Evolutionary conservation across 2,113 vertebrate species (phyloP), one percentile per base, ranked within the genome.

Genomic region (Helogale parvula): DNA sequence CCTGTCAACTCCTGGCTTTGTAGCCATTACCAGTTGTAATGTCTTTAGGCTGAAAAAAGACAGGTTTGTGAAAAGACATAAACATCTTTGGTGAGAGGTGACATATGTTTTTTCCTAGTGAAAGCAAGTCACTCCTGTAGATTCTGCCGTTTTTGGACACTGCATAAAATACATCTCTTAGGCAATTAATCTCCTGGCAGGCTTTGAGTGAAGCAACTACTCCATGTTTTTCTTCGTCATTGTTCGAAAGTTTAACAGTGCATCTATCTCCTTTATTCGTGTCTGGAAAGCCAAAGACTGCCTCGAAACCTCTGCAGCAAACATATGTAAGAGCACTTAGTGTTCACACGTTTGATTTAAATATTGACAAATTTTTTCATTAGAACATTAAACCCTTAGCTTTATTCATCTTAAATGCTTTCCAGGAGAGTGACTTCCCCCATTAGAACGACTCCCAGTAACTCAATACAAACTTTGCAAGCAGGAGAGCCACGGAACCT

Each of bases 31-130:
- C 98, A 35, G 54, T 97, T 97, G 97, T 96, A 97, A 97, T 96
- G 52, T 90, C 91, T 97, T 15, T 33, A 91, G 91, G 97, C 87
- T 97, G 97, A 98, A 98, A 98, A 96, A 97, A 98, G 97, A 96
- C 98, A 98, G 98, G 97, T 96, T 97, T 97, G 92, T 92, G 96
- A 96, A 88, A 97, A 98, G 98, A 98, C 97, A 96, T 92, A 98
- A 98, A 98, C 97, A 98, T 96, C 93, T 74, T 93, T 94, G 96
- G 97, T 96, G 97, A 98, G 96, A 98, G 98, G 96, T 97, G 98
- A 98, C 97, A 97, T 96, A 94, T 95, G 97, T 96, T 98, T 98
- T 95, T 98, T 97, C 54, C 98, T 94, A 97, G 96, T 93, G 94
- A 96, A 97, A 98, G 95, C 84, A 71, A 95, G 95, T 95, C 97